Base-by-base conservation (phyloP, 2,113 vertebrate genomes). In the Syrrhaptes paradoxus region DNA sequence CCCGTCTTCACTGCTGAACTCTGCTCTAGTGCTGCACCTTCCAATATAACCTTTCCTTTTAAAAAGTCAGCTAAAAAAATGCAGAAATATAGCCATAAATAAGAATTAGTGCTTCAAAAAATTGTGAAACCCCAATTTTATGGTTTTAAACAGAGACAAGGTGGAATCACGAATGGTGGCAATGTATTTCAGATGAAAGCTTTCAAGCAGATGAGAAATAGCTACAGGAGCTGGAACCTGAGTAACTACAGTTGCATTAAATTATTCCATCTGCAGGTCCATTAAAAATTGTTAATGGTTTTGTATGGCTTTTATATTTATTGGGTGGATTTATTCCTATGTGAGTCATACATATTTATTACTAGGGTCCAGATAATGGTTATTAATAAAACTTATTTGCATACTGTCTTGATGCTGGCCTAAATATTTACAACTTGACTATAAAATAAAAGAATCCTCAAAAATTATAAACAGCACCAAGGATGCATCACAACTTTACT, bases 381-480 rank as follows among this genome's bases (percentile, higher is more conserved):
- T 96, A 96, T 96, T 96, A 96, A 96, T 96, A 95, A 96, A 96
- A 96, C 73, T 93, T 95, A 93, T 94, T 97, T 97, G 92, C 93
- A 96, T 93, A 88, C 83, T 96, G 95, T 88, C 92, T 92, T 89
- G 90, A 87, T 76, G 77, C 66, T 80, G 85, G 55, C 76, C 73
- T 94, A 85, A 95, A 79, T 95, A 95, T 96, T 96, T 96, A 96
- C 52, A 87, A 29, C 89, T 55, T 28, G 59, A 28, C 75, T 70
- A 82, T 81, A 90, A 95, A 95, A 87, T 41, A 80, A 77, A 91
- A 85, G 36, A 89, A 93, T 72, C 55, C 29, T 87, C 63, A 52
- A 89, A 91, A 92, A 80, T 76, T 93, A 87, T 62, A 62, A 80
- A 73, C 9, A 90, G 59, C 45, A 55, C 10, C 36, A 70, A 75